Percentiles rank a stretch among this genome's conserved stretches.
These are phyloP conservation scores for Lacerta viridis DNA, from an alignment of 2,797 vertebrate genomes.

Conservation along the genomic window DNA sequence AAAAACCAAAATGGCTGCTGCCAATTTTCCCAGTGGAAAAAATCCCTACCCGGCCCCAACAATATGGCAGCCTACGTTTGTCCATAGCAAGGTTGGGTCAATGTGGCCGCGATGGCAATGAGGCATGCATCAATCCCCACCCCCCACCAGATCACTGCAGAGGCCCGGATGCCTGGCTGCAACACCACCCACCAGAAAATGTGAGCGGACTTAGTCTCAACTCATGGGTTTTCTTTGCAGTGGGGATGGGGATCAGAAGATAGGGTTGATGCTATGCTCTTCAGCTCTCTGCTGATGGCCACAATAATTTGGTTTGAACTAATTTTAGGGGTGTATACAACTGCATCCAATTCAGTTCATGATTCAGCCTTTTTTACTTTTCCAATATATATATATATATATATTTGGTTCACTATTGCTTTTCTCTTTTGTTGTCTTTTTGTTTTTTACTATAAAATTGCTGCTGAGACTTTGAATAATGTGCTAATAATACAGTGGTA, in stretches of 20 bases:
- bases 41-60: too few species aligned
- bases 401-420: neutral
- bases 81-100: too few species aligned
- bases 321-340: neutral
- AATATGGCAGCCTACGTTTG: too few species aligned
- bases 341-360: neutral
- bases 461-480: neutral
- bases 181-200: too few species aligned
- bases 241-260: too few species aligned
- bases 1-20: too few species aligned
- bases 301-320: neutral
- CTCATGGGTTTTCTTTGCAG: neutral
- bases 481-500: neutral
- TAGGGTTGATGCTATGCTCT: neutral
- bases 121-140: rapidly evolving
- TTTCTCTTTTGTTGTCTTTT: neutral
- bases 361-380: slow-evolving; percentile 7
- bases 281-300: neutral
- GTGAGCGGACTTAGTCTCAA: neutral
- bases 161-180: too few species aligned
- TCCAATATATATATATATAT: too few species aligned
- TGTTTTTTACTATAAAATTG: neutral
- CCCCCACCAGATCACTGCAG: too few species aligned
- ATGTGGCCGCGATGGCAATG: too few species aligned
- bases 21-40: too few species aligned